phyloP scores from a whole-genome alignment of 2,113 vertebrate genomes.

The Apus apus region DNA sequence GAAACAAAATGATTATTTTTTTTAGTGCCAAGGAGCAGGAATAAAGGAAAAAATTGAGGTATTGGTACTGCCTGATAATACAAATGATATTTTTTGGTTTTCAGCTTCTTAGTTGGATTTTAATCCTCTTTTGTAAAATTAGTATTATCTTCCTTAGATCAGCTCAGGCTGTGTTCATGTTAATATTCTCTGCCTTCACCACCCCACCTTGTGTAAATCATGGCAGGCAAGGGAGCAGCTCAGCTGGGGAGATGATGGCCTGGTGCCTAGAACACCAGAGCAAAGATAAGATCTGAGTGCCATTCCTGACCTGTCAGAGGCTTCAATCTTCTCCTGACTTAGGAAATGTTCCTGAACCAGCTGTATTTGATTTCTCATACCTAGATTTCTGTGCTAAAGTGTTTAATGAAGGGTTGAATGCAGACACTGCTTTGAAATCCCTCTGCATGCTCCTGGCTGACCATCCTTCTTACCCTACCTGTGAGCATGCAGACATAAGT shows the following conservation, averaged over 20 bases:
- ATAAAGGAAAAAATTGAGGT: neutral
- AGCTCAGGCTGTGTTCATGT: neutral
- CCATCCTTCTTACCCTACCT: neutral
- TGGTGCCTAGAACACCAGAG: neutral
- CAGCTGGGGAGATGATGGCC: neutral
- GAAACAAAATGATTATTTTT: neutral
- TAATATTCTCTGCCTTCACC: neutral
- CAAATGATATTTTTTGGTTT: neutral
- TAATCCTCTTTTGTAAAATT: neutral
- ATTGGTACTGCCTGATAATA: neutral
- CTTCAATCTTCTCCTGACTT: neutral
- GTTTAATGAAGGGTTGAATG: neutral
- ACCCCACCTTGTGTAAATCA: neutral
- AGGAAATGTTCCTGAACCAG: neutral
- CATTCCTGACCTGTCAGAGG: neutral
- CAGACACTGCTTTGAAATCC: neutral
- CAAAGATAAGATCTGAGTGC: neutral
- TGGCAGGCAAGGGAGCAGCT: neutral
- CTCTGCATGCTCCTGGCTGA: neutral
- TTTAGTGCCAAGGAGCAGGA: neutral
- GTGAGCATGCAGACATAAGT: neutral
- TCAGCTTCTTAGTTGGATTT: neutral
- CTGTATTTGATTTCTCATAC: rapidly evolving
- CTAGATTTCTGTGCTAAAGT: neutral
- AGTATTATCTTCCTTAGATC: neutral